Base-by-base conservation (phyloP, 2,797 vertebrate species). In the Acipenser oxyrinchus region DNA sequence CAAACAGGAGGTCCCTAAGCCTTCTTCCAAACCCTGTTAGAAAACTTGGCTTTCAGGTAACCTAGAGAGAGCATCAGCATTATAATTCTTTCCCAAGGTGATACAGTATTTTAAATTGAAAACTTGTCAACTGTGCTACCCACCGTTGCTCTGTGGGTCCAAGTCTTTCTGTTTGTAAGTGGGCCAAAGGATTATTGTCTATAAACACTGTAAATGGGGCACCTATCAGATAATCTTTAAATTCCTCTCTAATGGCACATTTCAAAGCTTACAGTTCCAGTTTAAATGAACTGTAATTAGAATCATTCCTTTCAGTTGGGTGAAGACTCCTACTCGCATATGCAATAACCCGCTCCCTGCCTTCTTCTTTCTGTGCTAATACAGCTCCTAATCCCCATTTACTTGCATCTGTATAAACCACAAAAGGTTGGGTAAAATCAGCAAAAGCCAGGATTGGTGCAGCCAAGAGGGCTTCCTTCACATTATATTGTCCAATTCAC, bases 251-350 rank as follows among this genome's bases (percentile, higher is more conserved):
- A 4, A 68, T 6, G 6, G 66, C 60, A 60, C 60, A 68, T 12
- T 63, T 68, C 12, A 62, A 23, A 8, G 67, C 61, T 8, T 53
- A 51, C 9, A 67, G 8, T 49, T 61, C 58, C 13, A 60, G 6
- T 15, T 59, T 67, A 37, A 67, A 50, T 6, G 57, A 23, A 60
- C 51, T 68, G 12, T 68, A 68, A 60, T 63, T 55, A 2, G 6
- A 6, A 12, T 53, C n/a, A 48, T 68, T 63, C 52, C 51, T 6
- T n/a, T 68, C 66, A 7, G 66, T 8, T 11, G 60, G 50, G 10
- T 63, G 61, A 6, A 57, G 51, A 23, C 51, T 63, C 13, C 59
- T 15, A 48, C 67, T 63, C 6, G 51, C 51, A 53, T 62, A 68
- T 11, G 60, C 6, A 18, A 68, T 68, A 9, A 63, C 49, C 37